These are phyloP conservation scores for Myrmecobius fasciatus DNA, from an alignment of 2,113 vertebrate species.

Conservation along the genomic window DNA sequence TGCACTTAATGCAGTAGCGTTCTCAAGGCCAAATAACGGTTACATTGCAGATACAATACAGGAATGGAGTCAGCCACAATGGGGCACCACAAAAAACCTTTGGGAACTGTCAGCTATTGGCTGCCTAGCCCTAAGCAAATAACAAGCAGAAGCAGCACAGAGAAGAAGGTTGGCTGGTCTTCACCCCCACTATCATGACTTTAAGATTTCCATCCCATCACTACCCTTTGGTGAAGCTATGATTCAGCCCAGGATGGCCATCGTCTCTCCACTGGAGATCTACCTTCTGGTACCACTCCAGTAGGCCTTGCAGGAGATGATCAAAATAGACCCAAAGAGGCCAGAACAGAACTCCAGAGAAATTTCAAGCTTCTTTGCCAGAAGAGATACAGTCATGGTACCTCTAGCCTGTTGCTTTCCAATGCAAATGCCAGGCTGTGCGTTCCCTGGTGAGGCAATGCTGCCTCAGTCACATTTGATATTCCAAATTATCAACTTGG, in stretches of 20 bases:
- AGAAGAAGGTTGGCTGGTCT: constrained; percentile 21
- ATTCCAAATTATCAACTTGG: constrained; percentile 49
- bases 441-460: constrained; percentile 20
- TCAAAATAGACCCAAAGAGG: constrained; percentile 36
- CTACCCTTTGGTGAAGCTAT: background rate
- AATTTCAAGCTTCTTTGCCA: constrained; percentile 31
- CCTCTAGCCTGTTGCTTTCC: constrained; percentile 33
- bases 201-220: constrained; percentile 2
- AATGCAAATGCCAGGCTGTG: constrained; percentile 44
- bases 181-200: background rate
- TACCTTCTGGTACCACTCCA: constrained; percentile 15
- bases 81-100: constrained; percentile 4
- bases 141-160: constrained; percentile 28
- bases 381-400: constrained; percentile 39
- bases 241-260: constrained; percentile 30
- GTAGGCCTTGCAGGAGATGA: constrained; percentile 17
- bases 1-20: background rate
- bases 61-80: background rate
- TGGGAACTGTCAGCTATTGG: background rate
- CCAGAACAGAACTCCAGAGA: constrained; percentile 15
- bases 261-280: constrained; percentile 29
- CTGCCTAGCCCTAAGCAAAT: constrained; percentile 18
- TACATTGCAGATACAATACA: background rate
- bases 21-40: constrained; percentile 32
- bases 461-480: constrained; percentile 41